phyloP scores from a whole-genome alignment of 2,797 vertebrate genomes.

The Sebastes itinus region DNA sequence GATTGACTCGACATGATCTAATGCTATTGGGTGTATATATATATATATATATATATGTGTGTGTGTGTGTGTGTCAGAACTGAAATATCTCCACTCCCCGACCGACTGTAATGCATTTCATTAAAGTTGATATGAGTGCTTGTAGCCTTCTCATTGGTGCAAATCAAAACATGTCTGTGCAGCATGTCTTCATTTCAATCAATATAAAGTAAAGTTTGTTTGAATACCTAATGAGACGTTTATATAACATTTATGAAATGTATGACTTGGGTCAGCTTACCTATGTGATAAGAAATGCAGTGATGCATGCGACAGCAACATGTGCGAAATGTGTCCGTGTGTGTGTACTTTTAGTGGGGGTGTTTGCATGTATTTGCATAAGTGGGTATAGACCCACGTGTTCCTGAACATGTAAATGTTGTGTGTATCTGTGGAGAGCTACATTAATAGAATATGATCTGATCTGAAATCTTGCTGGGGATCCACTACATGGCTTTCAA shows the following conservation, averaged over 20 bases:
- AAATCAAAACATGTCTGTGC: not conserved
- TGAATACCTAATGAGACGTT: conserved; percentile 4
- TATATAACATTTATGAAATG: conserved; percentile 40
- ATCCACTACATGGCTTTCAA: not conserved
- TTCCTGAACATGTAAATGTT: not conserved
- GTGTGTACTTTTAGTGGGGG: not conserved
- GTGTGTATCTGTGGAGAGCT: not conserved
- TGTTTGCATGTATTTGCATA: not conserved
- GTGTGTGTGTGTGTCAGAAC: not conserved
- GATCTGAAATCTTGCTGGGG: not conserved
- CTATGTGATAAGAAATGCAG: not conserved
- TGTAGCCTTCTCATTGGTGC: not conserved
- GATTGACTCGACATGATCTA: not conserved
- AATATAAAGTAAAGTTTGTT: not conserved
- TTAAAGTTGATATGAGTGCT: not conserved
- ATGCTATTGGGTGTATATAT: not conserved
- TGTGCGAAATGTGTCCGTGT: not conserved
- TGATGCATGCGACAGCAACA: not conserved
- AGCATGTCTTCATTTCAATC: not conserved
- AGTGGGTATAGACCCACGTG: not conserved
- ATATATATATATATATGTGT: not conserved
- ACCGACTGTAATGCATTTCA: not conserved
- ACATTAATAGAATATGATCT: not conserved
- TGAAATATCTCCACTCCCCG: not conserved
- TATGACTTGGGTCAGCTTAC: not conserved